Evolutionary conservation across 2,113 vertebrate species (phyloP), one percentile per base, ranked within the genome.

Genomic region (Dasyornis broadbenti): DNA sequence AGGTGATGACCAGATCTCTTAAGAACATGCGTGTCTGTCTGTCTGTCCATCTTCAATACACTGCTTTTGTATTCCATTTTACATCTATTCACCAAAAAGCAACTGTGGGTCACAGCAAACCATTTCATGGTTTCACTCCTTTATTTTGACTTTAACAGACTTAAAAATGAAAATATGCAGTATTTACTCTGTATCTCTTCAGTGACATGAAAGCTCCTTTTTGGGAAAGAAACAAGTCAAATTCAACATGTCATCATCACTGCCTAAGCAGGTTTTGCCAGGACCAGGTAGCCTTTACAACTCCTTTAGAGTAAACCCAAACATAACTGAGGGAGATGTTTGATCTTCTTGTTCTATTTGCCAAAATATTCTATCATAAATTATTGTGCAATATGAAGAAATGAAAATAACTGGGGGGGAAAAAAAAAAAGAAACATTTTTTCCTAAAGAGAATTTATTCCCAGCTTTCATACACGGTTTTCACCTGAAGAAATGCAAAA

Each of bases 391-490:
- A 56, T 30, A 45, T 1, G 1, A 86, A 86, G 24, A 63, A 71
- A 24, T 13, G 22, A 95, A 84, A 61, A 64, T 28, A 66, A 94
- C 27, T 44, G 13, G 6, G 60, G 68, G 13, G 6, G 60, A 71
- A 45, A 45, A 63, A 85, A 6, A 10, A 11, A 9, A 20, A 63
- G 5, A 69, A 68, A 65, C 3, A 3, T 16, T 91, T 50, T 50
- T 94, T 96, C 79, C 94, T 96, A 94, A 96, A 97, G 84, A 89
- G 82, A 95, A 84, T 72, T 22, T n/a, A 75, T 61, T 75, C 82
- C 53, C 59, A 92, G 59, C 44, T 92, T 93, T 92, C 63, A 79
- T 4, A 47, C 5, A 44, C 24, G 77, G 45, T 85, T 96, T 94
- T 94, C 44, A 92, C 26, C 15, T 84, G 87, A 95, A 28, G n/a